Conservation (phyloP, 2,113 vertebrate species). For the Scomber scombrus region DNA sequence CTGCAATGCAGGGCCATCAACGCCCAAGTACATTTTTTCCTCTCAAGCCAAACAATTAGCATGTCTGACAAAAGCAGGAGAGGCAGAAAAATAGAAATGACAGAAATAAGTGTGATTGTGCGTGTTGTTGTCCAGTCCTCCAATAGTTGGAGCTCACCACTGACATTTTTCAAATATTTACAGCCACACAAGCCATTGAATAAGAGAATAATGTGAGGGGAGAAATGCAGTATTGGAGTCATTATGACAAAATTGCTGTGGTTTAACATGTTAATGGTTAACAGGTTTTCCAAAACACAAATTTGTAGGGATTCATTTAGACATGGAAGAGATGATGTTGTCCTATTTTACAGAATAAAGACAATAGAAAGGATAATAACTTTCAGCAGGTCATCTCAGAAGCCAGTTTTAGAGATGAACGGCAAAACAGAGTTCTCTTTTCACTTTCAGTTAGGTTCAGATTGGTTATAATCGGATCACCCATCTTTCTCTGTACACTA, state of each 20-base stretch:
- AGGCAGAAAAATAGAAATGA: neutral
- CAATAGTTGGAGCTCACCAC: slow-evolving; percentile 6
- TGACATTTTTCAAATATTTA: slow-evolving; percentile 42
- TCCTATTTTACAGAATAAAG: neutral
- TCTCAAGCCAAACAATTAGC: neutral
- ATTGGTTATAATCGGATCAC: slow-evolving; percentile 3
- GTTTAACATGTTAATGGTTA: neutral
- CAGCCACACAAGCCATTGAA: slow-evolving; percentile 3
- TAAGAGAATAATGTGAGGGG: neutral
- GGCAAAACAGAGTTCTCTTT: neutral
- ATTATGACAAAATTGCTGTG: neutral
- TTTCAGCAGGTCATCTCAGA: neutral
- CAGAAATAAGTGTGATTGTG: neutral
- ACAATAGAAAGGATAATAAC: neutral
- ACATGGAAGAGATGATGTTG: neutral
- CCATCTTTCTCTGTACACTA: neutral
- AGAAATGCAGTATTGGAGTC: neutral
- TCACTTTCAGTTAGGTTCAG: neutral
- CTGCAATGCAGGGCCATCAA: neutral
- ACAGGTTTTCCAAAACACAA: neutral
- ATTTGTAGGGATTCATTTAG: neutral
- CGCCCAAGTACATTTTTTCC: neutral
- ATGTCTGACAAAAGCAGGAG: neutral
- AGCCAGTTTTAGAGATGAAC: neutral
- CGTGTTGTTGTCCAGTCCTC: slow-evolving; percentile 13